phyloP scores from a whole-genome alignment of 2,888 invertebrate species.

The Drosophila peninsularis region DNA sequence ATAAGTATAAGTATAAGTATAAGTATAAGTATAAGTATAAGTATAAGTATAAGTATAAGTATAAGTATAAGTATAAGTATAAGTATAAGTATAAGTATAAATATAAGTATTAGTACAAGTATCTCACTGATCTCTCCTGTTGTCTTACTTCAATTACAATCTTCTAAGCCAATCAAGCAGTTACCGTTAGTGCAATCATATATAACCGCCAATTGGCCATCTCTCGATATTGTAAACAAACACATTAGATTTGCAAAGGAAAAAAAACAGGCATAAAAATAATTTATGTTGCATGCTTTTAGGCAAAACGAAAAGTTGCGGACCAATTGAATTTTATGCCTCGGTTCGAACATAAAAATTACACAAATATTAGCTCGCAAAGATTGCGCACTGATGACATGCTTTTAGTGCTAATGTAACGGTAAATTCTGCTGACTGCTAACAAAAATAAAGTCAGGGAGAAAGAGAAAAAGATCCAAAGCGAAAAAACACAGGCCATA shows the following conservation, averaged over 20 bases:
- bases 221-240: conserved; percentile 62
- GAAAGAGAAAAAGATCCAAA: background rate
- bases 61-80: background rate
- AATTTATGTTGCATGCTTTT: conserved; percentile 75
- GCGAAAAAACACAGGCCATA: conserved; percentile 61
- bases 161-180: background rate
- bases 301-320: conserved; percentile 43
- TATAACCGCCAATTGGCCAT: background rate
- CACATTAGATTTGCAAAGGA: conserved; percentile 48
- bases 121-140: no score
- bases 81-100: background rate
- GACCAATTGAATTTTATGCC: conserved; percentile 71
- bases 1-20: background rate
- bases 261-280: conserved; percentile 43
- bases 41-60: background rate
- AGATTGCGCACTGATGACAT: conserved; percentile 69
- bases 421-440: conserved; percentile 67
- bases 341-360: conserved; percentile 54
- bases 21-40: background rate
- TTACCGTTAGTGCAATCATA: background rate
- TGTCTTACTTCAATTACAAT: background rate
- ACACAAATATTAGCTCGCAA: conserved; percentile 43
- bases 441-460: conserved; percentile 24
- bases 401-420: conserved; percentile 74
- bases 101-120: background rate